Evolutionary conservation across 2,113 vertebrate species (phyloP).

Genomic region (Telmatochromis sp.): DNA sequence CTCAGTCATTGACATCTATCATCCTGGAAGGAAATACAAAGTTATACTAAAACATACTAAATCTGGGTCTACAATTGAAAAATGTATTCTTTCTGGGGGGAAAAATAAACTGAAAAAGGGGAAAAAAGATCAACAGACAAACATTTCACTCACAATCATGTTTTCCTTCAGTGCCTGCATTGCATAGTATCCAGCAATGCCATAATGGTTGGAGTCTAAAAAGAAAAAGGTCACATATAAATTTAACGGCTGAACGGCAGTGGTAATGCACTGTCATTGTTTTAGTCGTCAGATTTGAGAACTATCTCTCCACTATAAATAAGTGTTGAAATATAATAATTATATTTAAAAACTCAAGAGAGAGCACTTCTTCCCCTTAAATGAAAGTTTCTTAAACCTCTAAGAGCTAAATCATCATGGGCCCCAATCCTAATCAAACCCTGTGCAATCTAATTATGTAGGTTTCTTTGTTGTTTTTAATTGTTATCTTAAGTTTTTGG

Average conservation of each 20-base stretch:
- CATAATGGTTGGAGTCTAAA: conserved; percentile 74
- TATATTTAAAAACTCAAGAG: background rate
- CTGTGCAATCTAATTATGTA: background rate
- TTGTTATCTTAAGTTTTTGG: background rate
- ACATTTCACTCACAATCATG: conserved; percentile 69
- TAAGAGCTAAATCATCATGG: background rate
- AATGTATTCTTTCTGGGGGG: background rate
- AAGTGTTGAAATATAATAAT: background rate
- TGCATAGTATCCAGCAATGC: conserved; percentile 71
- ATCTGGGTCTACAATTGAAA: background rate
- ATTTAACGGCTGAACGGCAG: background rate
- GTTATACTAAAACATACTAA: background rate
- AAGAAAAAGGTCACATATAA: background rate
- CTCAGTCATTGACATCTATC: background rate
- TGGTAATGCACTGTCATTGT: background rate
- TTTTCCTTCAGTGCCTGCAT: conserved; percentile 69
- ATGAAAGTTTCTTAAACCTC: background rate
- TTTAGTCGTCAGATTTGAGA: background rate
- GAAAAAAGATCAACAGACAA: background rate
- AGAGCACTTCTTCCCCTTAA: background rate
- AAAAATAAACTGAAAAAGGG: background rate
- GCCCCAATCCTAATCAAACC: background rate
- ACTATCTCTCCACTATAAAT: background rate
- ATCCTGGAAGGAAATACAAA: background rate
- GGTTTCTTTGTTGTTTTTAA: background rate